Evolutionary conservation across 2,113 vertebrate genomes (phyloP).

Genomic region (Ictalurus punctatus): DNA sequence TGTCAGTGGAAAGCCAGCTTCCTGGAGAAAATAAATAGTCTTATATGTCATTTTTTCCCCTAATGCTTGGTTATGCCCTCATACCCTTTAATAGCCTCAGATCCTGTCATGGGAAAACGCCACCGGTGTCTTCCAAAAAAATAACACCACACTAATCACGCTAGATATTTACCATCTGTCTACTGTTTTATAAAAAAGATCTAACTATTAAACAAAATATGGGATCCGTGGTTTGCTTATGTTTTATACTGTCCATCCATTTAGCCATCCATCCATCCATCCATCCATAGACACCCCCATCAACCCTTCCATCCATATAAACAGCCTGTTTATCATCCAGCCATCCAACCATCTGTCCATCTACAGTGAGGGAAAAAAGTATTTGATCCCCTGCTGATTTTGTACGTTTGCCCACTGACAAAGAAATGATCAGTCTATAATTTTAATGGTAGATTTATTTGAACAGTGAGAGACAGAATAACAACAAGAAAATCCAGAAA

Average conservation of each 20-base stretch:
- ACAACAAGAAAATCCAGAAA: too few relatives aligned
- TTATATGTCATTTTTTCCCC: not conserved
- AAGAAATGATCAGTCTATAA: too few relatives aligned
- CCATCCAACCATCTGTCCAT: too few relatives aligned
- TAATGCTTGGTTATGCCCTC: not conserved
- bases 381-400: too few relatives aligned
- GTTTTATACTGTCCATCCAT: not conserved
- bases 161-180: not conserved
- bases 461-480: too few relatives aligned
- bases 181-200: not conserved
- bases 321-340: not conserved
- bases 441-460: too few relatives aligned
- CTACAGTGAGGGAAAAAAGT: too few relatives aligned
- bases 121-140: not conserved
- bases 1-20: slow-evolving; percentile 6
- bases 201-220: not conserved
- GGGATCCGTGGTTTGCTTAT: not conserved
- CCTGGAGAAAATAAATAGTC: not conserved
- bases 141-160: not conserved
- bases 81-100: not conserved
- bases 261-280: not conserved
- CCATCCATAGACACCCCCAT: too few relatives aligned
- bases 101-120: not conserved
- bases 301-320: not conserved
- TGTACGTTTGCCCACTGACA: too few relatives aligned